These are phyloP conservation scores for Gambelia wislizenii DNA, from an alignment of 2,797 vertebrate genomes.

Conservation along the genomic window DNA sequence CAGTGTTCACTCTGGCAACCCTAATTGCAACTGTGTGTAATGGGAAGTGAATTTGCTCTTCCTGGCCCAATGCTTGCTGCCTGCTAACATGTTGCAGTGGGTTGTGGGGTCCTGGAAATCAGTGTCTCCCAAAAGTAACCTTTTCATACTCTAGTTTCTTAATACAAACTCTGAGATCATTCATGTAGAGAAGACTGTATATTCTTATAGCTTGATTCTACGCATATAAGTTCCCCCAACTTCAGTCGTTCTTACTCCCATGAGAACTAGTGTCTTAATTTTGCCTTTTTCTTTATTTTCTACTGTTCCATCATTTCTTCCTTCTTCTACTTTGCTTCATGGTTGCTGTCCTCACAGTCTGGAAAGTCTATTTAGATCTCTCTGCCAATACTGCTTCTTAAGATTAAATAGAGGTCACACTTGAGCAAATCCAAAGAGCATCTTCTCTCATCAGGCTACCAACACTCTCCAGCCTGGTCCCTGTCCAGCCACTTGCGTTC, in stretches of 20 bases:
- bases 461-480: neutral
- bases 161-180: neutral
- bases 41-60: neutral
- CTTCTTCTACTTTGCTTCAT: neutral
- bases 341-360: neutral
- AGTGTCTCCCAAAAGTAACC: too few relatives aligned
- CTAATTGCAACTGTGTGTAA: neutral
- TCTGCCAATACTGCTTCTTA: constrained; percentile 23
- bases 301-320: neutral
- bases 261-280: neutral
- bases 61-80: neutral
- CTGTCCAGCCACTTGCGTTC: constrained; percentile 9
- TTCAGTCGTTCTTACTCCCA: neutral
- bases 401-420: neutral
- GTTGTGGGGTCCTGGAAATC: too few relatives aligned
- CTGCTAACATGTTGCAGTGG: too few relatives aligned
- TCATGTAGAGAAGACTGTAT: neutral
- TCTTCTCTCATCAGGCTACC: neutral
- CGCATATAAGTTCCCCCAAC: neutral
- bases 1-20: too few relatives aligned
- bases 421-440: neutral
- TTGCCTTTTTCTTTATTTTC: neutral
- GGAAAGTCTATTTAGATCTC: neutral
- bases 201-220: neutral
- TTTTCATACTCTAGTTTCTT: neutral